Evolutionary conservation across 1,140 invertebrate genomes (phyloP), one percentile per base, ranked within the genome.

Genomic region (Batillaria attramentaria): DNA sequence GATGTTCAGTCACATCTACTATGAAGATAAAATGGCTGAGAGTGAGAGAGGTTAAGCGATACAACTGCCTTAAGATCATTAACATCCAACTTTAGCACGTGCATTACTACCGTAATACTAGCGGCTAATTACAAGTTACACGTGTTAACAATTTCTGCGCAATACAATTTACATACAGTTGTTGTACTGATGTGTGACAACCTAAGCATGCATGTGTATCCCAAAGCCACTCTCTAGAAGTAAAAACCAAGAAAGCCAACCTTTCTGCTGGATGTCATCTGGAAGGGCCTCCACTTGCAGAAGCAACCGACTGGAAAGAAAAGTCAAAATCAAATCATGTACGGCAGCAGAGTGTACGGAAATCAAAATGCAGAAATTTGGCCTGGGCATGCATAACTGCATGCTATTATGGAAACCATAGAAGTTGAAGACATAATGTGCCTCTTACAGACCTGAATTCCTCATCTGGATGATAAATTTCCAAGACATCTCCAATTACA

Each of bases 381-480:
- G 4, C 31, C 31, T 20, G 2, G 4, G 31, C 31, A 60, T 24
- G 54, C 4, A 24, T 28, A 60, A 24, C 24, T 4, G 35, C 24
- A 24, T 24, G 24, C 31, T 0, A 24, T 18, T 68, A 68, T 68
- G 31, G 18, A 24, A 46, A 1, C 28, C n/a, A 28, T 24, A n/a
- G 41, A 37, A n/a, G 13, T 13, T 24, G 18, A 73, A 62, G 3
- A 74, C n/a, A 62, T 39, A n/a, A n/a, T n/a, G n/a, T n/a, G n/a
- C n/a, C n/a, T n/a, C n/a, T n/a, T n/a, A 37, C 79, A 92, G 94
- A 88, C 94, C 89, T 91, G 78, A 85, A 93, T 54, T 94, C 93
- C 92, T 96, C 96, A 87, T 97, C 95, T 0, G 95, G 94, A 87
- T 97, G 95, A 92, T 96, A 97, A 78, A 98, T 96, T 91, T 98